Evolutionary conservation across 2,113 vertebrate genomes (phyloP).

Genomic region (Crotalus tigris): DNA sequence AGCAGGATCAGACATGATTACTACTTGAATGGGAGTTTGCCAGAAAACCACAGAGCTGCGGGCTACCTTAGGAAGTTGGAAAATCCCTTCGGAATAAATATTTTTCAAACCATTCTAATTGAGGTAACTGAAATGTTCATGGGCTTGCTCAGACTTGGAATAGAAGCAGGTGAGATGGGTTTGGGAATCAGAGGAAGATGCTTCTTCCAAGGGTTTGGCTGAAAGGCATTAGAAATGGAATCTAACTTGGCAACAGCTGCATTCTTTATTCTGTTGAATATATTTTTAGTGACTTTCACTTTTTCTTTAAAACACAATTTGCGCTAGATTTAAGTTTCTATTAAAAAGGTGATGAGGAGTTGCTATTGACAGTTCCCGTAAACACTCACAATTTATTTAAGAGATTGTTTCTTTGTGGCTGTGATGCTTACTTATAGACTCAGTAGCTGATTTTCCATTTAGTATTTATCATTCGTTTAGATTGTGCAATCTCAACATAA

Average conservation of each 20-base stretch:
- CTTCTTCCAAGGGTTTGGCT: not conserved
- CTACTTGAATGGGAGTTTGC: not conserved
- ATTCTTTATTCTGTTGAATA: not conserved
- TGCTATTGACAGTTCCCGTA: not conserved
- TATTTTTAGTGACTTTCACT: not conserved
- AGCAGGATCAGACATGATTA: not conserved
- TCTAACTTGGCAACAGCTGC: not conserved
- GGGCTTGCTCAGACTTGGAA: not conserved
- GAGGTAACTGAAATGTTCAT: not conserved
- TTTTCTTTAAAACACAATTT: not conserved
- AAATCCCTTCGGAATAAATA: not conserved
- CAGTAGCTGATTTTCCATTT: not conserved
- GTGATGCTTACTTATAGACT: not conserved
- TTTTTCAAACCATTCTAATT: not conserved
- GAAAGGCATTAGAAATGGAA: not conserved
- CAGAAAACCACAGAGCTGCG: not conserved
- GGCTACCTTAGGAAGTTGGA: not conserved
- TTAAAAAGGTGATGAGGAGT: conserved; percentile 1
- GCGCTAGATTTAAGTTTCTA: not conserved
- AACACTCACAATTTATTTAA: not conserved
- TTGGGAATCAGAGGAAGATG: not conserved
- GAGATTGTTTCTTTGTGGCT: not conserved
- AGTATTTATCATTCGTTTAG: not conserved
- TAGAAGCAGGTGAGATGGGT: not conserved
- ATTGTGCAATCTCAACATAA: not conserved